Evolutionary conservation across 2,888 invertebrate species (phyloP).

Genomic region (Pogonocherus hispidulus): DNA sequence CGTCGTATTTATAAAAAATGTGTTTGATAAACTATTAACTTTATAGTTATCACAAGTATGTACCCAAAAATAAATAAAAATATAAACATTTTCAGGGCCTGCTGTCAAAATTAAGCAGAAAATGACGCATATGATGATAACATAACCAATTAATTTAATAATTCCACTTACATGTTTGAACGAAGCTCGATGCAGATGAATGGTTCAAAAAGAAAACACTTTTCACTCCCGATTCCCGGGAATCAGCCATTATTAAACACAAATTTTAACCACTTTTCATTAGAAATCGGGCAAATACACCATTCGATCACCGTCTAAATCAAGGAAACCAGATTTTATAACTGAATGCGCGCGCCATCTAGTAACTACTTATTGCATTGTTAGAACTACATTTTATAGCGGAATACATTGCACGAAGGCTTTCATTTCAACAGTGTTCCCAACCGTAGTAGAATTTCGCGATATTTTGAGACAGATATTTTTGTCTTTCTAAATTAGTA

Average conservation of each 20-base stretch:
- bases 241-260: constrained; percentile 58
- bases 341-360: constrained; percentile 39
- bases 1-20: too few relatives aligned
- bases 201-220: constrained; percentile 58
- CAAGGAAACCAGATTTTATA: constrained; percentile 15
- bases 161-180: constrained; percentile 61
- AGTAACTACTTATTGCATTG: not conserved
- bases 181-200: constrained; percentile 59
- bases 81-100: constrained; percentile 39
- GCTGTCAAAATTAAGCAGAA: constrained; percentile 45
- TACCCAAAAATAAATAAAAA: constrained; percentile 25
- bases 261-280: constrained; percentile 48
- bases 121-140: constrained; percentile 53
- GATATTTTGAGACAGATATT: too few relatives aligned
- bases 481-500: too few relatives aligned
- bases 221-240: constrained; percentile 58
- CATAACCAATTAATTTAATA: constrained; percentile 38
- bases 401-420: not conserved
- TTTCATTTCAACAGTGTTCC: too few relatives aligned
- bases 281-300: constrained; percentile 42
- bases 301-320: constrained; percentile 42
- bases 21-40: constrained; percentile 1
- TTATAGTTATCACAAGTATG: not conserved
- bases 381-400: not conserved
- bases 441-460: too few relatives aligned